Conservation (phyloP, 2,113 vertebrate genomes). For the Syngnathoides biaculeatus region DNA sequence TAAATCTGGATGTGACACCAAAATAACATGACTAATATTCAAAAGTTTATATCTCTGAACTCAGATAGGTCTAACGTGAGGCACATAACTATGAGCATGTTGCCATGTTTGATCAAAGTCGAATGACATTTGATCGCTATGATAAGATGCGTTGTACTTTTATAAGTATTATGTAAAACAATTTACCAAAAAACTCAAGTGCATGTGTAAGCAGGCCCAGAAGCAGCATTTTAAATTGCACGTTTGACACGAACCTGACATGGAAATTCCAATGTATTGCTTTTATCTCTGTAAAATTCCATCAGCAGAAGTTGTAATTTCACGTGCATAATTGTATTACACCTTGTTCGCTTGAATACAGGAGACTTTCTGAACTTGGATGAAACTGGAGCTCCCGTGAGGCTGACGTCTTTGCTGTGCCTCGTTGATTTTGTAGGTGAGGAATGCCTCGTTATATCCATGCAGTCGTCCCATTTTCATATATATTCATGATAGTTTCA, state of each 20-base stretch:
- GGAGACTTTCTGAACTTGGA: not conserved
- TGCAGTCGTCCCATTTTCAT: slow-evolving; percentile 15
- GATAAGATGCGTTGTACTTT: not conserved
- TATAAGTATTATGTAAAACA: not conserved
- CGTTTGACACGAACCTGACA: not conserved
- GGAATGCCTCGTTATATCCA: not conserved
- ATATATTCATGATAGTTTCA: slow-evolving; percentile 37
- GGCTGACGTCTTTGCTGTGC: not conserved
- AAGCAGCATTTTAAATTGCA: not conserved
- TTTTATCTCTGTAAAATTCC: not conserved
- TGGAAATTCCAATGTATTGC: not conserved
- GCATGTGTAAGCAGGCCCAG: not conserved
- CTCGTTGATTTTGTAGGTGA: slow-evolving; percentile 1
- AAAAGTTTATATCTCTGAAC: not conserved
- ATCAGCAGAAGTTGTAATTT: not conserved
- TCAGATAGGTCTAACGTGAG: not conserved
- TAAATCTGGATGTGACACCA: too few relatives aligned
- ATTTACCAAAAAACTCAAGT: not conserved
- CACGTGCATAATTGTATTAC: not conserved
- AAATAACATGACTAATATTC: too few relatives aligned
- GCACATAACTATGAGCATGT: not conserved
- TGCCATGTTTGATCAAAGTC: not conserved
- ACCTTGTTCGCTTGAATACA: not conserved
- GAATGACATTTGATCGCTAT: not conserved
- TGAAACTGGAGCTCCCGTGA: not conserved